Evolutionary conservation across 2,797 vertebrate genomes (phyloP), one percentile per base, ranked within the genome.

Genomic region (Craterocephalus amniculus): DNA sequence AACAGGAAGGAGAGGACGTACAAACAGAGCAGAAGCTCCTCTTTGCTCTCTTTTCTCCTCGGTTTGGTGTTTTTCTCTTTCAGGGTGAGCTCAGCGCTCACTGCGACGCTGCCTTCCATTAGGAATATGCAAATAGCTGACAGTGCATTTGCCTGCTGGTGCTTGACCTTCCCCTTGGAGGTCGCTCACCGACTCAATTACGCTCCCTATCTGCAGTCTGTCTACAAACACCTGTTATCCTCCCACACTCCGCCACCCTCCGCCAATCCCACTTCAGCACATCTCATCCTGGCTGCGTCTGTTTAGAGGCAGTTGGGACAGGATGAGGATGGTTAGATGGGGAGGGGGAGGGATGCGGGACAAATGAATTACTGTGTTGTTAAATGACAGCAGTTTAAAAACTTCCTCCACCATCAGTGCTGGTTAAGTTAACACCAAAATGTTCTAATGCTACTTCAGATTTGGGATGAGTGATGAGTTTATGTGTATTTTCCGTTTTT

Each of bases 51-150:
- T 58, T 79, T 76, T 68, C 72, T 79, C 51, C 18, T 70, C 72
- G 18, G 12, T 68, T 76, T 77, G 75, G 31, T 81, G 20, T 59
- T 71, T 55, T 63, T 72, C 16, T 38, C 65, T 55, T 64, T 86
- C 61, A 73, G 74, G 73, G 67, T 63, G 61, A 76, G 67, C 83
- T 87, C 82, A 86, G 91, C 92, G 90, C 93, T 90, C 51, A 89
- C 90, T 62, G 85, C 76, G 56, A 92, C 88, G 85, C 87, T 91
- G 90, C 88, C 89, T 83, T 92, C 92, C 87, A 91, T 94, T 94
- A 92, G 92, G 88, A 94, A 94, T 94, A 94, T 94, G 93, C 91
- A 94, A 94, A 94, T 92, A 58, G 94, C 94, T 94, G 94, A 95
- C 91, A 82, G 91, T 92, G 94, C 94, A 93, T 93, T 93, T 92